Percentiles rank a stretch among this genome's conserved stretches.
Evolutionary conservation across 2,888 invertebrate species (phyloP).

Genomic region (Monochamus alternatus): DNA sequence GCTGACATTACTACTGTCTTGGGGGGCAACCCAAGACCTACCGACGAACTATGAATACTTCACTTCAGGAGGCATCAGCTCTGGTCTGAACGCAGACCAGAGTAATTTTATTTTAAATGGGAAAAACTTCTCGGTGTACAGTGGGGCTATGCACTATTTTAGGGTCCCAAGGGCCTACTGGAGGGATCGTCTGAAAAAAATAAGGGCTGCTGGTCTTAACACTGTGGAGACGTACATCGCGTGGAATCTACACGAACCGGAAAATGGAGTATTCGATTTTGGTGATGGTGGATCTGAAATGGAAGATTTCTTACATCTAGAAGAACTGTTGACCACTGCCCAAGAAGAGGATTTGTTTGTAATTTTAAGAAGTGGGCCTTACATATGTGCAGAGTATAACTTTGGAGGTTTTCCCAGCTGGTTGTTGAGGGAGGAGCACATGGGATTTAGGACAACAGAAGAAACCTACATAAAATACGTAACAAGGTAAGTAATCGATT

Average conservation of each 20-base stretch:
- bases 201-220: constrained; percentile 89
- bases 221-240: constrained; percentile 89
- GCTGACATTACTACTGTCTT: not conserved
- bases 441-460: constrained; percentile 56
- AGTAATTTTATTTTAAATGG: constrained; percentile 69
- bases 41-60: constrained; percentile 71
- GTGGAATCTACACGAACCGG: constrained; percentile 77
- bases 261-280: constrained; percentile 69
- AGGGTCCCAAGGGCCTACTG: constrained; percentile 85
- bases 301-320: constrained; percentile 71
- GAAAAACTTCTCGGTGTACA: constrained; percentile 68
- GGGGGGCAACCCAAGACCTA: constrained; percentile 29
- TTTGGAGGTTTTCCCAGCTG: constrained; percentile 67
- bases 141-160: constrained; percentile 86
- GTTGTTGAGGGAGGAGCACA: constrained; percentile 63
- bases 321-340: constrained; percentile 80
- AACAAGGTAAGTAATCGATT: constrained; percentile 49
- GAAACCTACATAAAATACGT: constrained; percentile 70
- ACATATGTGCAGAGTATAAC: constrained; percentile 93
- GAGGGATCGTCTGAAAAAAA: constrained; percentile 83
- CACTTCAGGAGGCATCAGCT: constrained; percentile 65
- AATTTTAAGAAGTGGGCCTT: constrained; percentile 90
- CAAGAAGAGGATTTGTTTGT: constrained; percentile 85
- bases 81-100: constrained; percentile 60
- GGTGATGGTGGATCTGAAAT: constrained; percentile 75